These are phyloP conservation scores for Drosophila suboccidentalis DNA, from an alignment of 2,888 invertebrate genomes.

Conservation along the genomic window DNA sequence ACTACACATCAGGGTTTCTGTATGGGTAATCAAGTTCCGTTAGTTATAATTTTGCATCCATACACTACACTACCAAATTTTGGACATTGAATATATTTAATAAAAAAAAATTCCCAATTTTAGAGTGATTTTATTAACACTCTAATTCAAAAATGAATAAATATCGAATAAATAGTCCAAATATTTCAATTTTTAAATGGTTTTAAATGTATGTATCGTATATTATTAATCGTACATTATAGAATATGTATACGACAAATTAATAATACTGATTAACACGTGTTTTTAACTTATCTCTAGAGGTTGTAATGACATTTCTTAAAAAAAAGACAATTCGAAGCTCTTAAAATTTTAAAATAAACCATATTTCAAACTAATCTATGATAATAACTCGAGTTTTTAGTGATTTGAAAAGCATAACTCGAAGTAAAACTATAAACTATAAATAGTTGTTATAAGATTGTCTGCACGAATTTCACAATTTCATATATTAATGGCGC, in stretches of 20 bases:
- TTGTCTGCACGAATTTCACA: conserved; percentile 28
- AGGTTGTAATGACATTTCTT: background rate
- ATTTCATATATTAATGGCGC: background rate
- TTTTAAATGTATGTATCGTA: too few species aligned
- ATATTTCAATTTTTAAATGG: background rate
- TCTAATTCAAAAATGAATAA: background rate
- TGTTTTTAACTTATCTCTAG: background rate
- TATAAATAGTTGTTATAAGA: background rate
- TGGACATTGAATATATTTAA: background rate
- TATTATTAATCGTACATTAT: too few species aligned
- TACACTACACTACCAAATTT: background rate
- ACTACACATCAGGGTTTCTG: background rate
- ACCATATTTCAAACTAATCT: too few species aligned
- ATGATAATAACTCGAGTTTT: too few species aligned
- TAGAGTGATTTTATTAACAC: background rate
- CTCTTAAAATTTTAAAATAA: background rate
- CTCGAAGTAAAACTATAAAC: background rate
- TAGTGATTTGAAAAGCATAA: background rate
- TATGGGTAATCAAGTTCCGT: background rate
- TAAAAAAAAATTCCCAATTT: background rate
- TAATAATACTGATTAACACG: background rate
- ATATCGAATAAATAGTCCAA: background rate
- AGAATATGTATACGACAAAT: too few species aligned
- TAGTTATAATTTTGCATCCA: background rate
- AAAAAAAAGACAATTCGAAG: background rate